phyloP scores from a whole-genome alignment of 2,113 vertebrate genomes.

The Phycodurus eques region DNA sequence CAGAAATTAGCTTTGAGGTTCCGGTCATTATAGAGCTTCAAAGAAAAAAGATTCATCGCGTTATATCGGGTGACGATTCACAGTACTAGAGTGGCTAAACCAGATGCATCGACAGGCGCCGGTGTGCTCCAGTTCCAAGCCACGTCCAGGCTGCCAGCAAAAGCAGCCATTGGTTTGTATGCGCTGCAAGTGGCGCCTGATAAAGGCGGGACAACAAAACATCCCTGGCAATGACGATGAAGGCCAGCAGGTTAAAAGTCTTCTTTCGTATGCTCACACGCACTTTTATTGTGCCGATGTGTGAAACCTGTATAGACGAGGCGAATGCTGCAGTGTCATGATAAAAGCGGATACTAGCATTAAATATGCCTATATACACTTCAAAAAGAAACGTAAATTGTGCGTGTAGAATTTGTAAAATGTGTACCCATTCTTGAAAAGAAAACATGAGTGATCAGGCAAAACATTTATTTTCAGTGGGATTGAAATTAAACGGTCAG shows the following conservation, averaged over 20 bases:
- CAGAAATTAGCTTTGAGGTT: too few species aligned
- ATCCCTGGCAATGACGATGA: constrained; percentile 6
- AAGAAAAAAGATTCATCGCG: too few species aligned
- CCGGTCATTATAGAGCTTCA: too few species aligned
- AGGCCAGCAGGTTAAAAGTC: background rate
- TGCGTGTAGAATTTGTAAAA: too few species aligned
- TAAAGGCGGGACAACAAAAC: constrained; percentile 13
- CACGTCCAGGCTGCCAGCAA: constrained; percentile 16
- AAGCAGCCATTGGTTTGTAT: background rate
- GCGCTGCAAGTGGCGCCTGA: background rate
- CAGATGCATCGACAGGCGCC: background rate
- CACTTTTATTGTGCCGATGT: background rate
- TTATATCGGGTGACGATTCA: too few species aligned
- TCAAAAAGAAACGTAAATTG: too few species aligned
- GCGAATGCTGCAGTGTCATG: background rate
- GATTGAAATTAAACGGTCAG: too few species aligned
- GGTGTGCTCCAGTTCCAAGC: constrained; percentile 13
- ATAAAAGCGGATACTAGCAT: background rate
- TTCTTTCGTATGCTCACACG: background rate
- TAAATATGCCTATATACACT: too few species aligned
- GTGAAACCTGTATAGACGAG: background rate
- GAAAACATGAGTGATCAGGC: too few species aligned
- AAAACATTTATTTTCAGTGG: too few species aligned
- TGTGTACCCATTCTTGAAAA: too few species aligned
- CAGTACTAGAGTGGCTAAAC: background rate